Evolutionary conservation across 2,888 invertebrate genomes (phyloP), one percentile per base, ranked within the genome.

Genomic region (Azorinus chamasolen): DNA sequence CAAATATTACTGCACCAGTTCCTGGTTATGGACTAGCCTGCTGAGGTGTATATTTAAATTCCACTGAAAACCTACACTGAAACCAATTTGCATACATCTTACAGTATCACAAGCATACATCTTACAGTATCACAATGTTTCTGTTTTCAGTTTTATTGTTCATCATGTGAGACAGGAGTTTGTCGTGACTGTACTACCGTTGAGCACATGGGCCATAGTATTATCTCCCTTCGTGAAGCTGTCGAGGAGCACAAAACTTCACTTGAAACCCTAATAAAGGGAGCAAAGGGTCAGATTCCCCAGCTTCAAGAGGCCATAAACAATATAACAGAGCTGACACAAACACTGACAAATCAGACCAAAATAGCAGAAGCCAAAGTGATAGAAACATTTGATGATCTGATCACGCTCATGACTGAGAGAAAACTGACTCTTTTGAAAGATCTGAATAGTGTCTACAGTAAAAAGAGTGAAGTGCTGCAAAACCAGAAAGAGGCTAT

Each of bases 141-240:
- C 25, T 63, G 2, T 25, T 72, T 78, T 54, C 69, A 78, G 75
- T 94, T 93, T 85, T 94, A 93, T 87, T 94, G 94, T 87, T 87
- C 91, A 14, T 93, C 93, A 58, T 94, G 94, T 87, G 94, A 94
- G 86, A 94, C 94, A 0, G 94, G 94, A 0, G 92, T 94, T 43
- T 94, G 94, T 80, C 91, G 92, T 73, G 92, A 92, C 62, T 94
- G 94, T 81, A 94, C 94, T 0, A 93, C 92, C 70, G 93, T 93
- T 8, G 94, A 94, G 74, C 94, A 94, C 85, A 90, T 92, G 22
- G 91, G 92, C n/a, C 94, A 94, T 84, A 86, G 87, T 48, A 93
- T 93, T 2, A 88, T 93, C 46, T 87, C 93, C 32, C 89, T 94
- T 39, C 84, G 90, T 53, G 94, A 94, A 65, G 94, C 94, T 27